Base-by-base conservation (phyloP, 2,888 invertebrate genomes). In the Pardosa pseudoannulata region DNA sequence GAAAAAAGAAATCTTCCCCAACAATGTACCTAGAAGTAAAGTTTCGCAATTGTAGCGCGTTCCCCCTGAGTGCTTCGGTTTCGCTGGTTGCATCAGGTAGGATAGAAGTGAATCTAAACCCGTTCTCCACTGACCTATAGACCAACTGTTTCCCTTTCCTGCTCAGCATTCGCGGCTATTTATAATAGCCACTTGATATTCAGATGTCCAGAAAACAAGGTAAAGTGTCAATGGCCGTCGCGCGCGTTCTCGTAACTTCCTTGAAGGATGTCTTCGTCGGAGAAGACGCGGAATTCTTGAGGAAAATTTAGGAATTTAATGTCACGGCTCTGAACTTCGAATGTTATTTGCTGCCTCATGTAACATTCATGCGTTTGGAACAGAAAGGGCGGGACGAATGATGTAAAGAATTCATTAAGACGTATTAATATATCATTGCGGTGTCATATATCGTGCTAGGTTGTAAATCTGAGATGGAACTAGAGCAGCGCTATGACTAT, bases 121-220 rank as follows among this genome's bases (percentile, higher is more conserved):
- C 23, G 56, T 56, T 56, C 56, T 56, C 56, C 56, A 56, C 56
- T 56, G 56, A 56, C 56, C 56, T 56, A 56, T 56, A 56, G 56
- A 56, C 56, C 56, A 56, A 56, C 23, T 56, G 56, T 23, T 56
- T 56, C 56, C 56, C 23, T 56, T 56, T 56, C 56, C 56, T 56
- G 56, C 56, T 56, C 56, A 23, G 56, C 23, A 56, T 56, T 56
- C 56, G 56, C 56, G 13, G 56, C 56, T 56, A 56, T 56, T 56
- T 56, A 56, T 56, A 56, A 56, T 56, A 23, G 56, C 56, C 23
- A 56, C 23, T 56, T 56, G 56, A 56, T 56, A 56, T 56, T 56
- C 56, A 56, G 23, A 56, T 56, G 56, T 23, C 56, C 56, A 56
- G 56, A 56, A 56, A 56, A 56, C 56, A 56, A 56, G 56, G 56